phyloP scores from a whole-genome alignment of 1,140 invertebrate genomes.

The Anastrepha obliqua region DNA sequence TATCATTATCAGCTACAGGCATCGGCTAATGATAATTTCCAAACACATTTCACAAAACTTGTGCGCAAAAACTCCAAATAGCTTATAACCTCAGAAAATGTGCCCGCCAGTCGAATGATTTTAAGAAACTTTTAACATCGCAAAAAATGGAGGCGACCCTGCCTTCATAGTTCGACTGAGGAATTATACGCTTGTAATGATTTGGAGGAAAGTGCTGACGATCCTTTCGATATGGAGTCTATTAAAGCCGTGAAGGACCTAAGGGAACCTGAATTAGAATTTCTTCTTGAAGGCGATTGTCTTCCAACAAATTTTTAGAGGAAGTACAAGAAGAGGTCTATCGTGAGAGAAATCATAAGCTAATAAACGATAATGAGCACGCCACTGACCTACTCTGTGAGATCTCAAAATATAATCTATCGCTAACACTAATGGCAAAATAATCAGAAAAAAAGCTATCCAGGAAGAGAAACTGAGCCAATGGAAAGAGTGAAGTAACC shows the following conservation, averaged over 20 bases:
- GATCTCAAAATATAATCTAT: too few relatives aligned
- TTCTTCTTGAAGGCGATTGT: neutral
- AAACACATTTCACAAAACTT: neutral
- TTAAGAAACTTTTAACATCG: neutral
- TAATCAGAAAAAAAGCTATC: neutral
- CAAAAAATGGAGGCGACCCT: neutral
- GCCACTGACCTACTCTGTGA: too few relatives aligned
- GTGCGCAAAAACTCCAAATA: neutral
- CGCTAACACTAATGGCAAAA: neutral
- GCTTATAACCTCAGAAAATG: constrained; percentile 8
- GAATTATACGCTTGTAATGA: neutral
- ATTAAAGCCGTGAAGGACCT: neutral
- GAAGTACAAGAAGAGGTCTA: neutral
- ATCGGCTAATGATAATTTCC: neutral
- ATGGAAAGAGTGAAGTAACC: neutral
- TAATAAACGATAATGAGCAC: too few relatives aligned
- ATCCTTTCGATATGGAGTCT: constrained; percentile 7
- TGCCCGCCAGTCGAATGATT: neutral
- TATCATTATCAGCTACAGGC: constrained; percentile 22
- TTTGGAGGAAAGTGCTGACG: neutral
- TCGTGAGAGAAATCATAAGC: too few relatives aligned
- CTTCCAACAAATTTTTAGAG: neutral
- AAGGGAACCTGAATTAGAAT: neutral
- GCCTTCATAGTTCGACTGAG: neutral
- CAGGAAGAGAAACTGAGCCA: neutral